phyloP scores from a whole-genome alignment of 2,113 vertebrate species.

The Catharus minimus region DNA sequence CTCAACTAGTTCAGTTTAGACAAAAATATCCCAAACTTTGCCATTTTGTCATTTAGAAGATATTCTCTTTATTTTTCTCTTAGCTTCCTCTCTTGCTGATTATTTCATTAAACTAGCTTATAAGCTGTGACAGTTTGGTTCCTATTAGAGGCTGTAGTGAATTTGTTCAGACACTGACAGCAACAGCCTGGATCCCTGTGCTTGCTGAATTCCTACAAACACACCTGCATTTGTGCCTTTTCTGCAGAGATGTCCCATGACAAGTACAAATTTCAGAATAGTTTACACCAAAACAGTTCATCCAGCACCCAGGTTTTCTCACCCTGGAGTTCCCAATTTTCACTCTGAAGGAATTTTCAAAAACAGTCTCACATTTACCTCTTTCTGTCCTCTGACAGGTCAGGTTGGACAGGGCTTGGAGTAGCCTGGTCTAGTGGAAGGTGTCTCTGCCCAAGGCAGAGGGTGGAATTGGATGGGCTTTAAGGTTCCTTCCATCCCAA shows the following conservation, averaged over 20 bases:
- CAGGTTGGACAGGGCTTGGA: neutral
- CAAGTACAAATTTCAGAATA: neutral
- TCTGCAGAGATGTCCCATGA: accelerated
- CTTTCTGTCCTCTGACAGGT: neutral
- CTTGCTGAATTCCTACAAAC: neutral
- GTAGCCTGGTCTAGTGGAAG: neutral
- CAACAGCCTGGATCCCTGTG: neutral
- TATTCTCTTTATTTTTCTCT: neutral
- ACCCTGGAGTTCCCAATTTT: neutral
- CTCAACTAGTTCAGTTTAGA: neutral
- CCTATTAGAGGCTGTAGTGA: neutral
- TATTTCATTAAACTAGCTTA: neutral
- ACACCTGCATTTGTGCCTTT: neutral
- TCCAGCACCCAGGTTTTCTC: neutral
- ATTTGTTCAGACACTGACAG: neutral
- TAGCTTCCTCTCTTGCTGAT: neutral
- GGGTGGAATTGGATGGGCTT: neutral
- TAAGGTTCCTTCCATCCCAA: neutral
- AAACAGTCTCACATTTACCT: neutral
- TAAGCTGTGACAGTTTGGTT: neutral
- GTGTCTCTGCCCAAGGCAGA: neutral
- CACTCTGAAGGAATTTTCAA: neutral
- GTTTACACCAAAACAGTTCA: neutral
- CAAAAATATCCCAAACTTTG: neutral
- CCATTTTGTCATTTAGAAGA: neutral